A percentile compares a stretch with the other conserved stretches of the same genome.
Conservation (phyloP, 2,888 invertebrate genomes). For the Sphaerophoria taeniata region DNA sequence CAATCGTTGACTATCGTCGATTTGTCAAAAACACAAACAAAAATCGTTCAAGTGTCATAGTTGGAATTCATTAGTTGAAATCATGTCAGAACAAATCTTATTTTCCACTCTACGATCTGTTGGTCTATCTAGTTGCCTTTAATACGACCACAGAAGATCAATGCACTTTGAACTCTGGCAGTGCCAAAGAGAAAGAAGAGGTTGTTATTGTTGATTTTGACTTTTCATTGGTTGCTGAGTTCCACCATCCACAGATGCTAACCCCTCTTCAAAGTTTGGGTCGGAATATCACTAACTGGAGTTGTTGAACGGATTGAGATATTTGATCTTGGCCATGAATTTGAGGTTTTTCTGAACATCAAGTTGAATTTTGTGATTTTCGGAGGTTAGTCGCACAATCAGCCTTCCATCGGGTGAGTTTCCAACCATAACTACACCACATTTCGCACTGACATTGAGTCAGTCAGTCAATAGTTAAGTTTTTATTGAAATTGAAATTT, state of each 20-base stretch:
- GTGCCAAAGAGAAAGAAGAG: conserved; percentile 88
- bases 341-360: conserved; percentile 82
- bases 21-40: no score
- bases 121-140: no score
- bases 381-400: conserved; percentile 82
- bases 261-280: conserved; percentile 87
- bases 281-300: not conserved
- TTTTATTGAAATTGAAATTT: not conserved
- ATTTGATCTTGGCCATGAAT: conserved; percentile 81
- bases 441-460: conserved; percentile 96
- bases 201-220: conserved; percentile 91
- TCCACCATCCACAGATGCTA: conserved; percentile 93
- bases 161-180: conserved; percentile 80
- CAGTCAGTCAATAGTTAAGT: conserved; percentile 87
- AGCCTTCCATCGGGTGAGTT: conserved; percentile 94
- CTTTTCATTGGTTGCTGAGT: conserved; percentile 88
- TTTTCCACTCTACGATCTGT: no score
- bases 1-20: no score
- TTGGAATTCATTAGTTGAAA: no score
- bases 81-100: no score
- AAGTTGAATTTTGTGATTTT: conserved; percentile 82
- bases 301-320: conserved; percentile 81
- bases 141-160: no score
- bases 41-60: no score
- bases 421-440: conserved; percentile 97